Evolutionary conservation across 2,888 invertebrate genomes (phyloP).

Genomic region (Spilarctia lutea): DNA sequence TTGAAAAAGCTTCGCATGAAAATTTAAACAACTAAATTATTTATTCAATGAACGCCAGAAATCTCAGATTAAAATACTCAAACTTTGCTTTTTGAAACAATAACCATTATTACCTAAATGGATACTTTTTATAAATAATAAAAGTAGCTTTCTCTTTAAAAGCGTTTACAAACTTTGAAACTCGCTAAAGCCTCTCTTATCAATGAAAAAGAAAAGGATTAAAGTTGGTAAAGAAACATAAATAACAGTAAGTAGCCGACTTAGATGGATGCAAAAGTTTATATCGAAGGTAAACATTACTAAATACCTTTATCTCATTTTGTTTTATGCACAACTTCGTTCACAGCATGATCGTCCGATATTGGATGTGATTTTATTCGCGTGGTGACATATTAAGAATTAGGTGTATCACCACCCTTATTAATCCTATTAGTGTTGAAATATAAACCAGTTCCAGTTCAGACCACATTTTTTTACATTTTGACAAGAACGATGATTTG

Average conservation of each 20-base stretch:
- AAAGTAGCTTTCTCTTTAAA: conserved; percentile 46
- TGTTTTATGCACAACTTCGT: conserved; percentile 18
- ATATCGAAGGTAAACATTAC: conserved; percentile 64
- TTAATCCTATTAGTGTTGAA: background rate
- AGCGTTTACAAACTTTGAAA: conserved; percentile 53
- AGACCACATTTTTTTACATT: too few species aligned
- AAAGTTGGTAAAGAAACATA: conserved; percentile 64
- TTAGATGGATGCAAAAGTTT: conserved; percentile 63
- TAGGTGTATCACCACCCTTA: background rate
- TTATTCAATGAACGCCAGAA: conserved; percentile 31
- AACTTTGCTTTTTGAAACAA: conserved; percentile 38
- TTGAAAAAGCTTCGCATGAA: conserved; percentile 12
- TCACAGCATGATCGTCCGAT: conserved; percentile 12
- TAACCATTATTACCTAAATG: conserved; percentile 38
- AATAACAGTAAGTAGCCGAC: conserved; percentile 58
- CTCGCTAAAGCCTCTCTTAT: conserved; percentile 59
- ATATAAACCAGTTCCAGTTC: too few species aligned
- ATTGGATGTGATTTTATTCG: conserved; percentile 1
- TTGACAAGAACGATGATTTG: too few species aligned
- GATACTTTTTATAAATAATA: conserved; percentile 43
- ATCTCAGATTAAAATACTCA: conserved; percentile 31
- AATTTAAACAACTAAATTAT: conserved; percentile 22
- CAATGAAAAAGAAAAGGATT: conserved; percentile 63
- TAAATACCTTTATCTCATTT: conserved; percentile 50
- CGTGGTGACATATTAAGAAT: background rate